Conservation (phyloP, 2,113 vertebrate species). For the Gavia stellata region DNA sequence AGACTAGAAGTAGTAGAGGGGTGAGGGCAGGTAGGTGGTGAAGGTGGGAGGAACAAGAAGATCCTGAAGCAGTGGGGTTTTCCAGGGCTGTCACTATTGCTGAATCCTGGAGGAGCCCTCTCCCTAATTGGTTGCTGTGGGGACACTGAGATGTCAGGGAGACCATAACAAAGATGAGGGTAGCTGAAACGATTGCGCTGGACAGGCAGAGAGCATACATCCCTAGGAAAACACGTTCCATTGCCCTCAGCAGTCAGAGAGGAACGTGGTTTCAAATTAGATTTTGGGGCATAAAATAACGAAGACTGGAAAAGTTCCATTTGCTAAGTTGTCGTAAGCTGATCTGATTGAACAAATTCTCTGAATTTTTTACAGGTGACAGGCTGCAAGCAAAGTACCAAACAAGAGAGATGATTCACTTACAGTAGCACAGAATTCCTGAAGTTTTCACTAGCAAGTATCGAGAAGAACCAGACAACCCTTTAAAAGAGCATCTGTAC, state of each 20-base stretch:
- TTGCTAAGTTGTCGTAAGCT: not conserved
- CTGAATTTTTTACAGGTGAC: not conserved
- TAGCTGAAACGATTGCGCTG: accelerated
- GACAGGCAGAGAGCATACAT: not conserved
- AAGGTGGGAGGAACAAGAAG: not conserved
- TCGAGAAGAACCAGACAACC: not conserved
- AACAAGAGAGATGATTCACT: not conserved
- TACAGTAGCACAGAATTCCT: not conserved
- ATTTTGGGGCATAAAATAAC: not conserved
- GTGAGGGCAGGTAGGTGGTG: not conserved
- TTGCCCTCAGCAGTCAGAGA: not conserved
- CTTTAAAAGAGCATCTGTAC: not conserved
- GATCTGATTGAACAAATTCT: not conserved
- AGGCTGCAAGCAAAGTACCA: not conserved
- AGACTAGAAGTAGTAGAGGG: not conserved
- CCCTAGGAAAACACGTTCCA: not conserved
- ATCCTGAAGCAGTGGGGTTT: not conserved
- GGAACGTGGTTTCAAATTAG: not conserved
- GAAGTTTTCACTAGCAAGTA: not conserved
- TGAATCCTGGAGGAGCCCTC: not conserved
- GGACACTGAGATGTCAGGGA: not conserved
- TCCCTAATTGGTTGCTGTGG: not conserved
- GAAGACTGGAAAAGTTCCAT: not conserved
- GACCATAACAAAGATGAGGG: not conserved
- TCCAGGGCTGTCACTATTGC: not conserved